Evolutionary conservation across 2,888 invertebrate species (phyloP).

Genomic region (Nemapogon koenigi): DNA sequence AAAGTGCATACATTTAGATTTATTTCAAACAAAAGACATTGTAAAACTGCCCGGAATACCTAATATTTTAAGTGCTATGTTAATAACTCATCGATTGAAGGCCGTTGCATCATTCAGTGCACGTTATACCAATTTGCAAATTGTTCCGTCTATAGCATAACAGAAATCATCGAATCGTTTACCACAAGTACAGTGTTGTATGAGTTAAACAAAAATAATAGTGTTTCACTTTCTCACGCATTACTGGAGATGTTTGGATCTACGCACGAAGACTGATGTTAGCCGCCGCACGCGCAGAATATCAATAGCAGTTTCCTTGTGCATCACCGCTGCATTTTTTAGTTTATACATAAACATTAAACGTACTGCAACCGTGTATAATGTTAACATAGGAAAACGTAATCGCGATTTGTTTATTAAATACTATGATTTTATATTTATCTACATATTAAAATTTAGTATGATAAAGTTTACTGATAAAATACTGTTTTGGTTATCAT

Average conservation of each 20-base stretch:
- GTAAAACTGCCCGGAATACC: too few species aligned
- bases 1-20: too few species aligned
- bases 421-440: slow-evolving; percentile 18
- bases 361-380: slow-evolving; percentile 38
- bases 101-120: slow-evolving; percentile 18
- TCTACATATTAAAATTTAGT: too few species aligned
- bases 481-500: too few species aligned
- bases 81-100: too few species aligned
- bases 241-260: slow-evolving; percentile 45
- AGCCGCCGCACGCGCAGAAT: slow-evolving; percentile 51
- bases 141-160: slow-evolving; percentile 16
- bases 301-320: slow-evolving; percentile 56
- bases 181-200: slow-evolving; percentile 7
- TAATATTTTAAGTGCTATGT: too few species aligned
- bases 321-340: slow-evolving; percentile 24
- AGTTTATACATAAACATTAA: slow-evolving; percentile 49
- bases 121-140: slow-evolving; percentile 48
- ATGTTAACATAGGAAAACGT: slow-evolving; percentile 59
- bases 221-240: slow-evolving; percentile 56
- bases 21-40: too few species aligned
- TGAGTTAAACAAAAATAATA: background rate
- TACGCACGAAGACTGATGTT: slow-evolving; percentile 51
- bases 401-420: slow-evolving; percentile 42
- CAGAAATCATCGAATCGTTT: slow-evolving; percentile 17
- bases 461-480: too few species aligned